These are phyloP conservation scores for Bubo scandiacus DNA, from an alignment of 2,113 vertebrate species.

Conservation along the genomic window DNA sequence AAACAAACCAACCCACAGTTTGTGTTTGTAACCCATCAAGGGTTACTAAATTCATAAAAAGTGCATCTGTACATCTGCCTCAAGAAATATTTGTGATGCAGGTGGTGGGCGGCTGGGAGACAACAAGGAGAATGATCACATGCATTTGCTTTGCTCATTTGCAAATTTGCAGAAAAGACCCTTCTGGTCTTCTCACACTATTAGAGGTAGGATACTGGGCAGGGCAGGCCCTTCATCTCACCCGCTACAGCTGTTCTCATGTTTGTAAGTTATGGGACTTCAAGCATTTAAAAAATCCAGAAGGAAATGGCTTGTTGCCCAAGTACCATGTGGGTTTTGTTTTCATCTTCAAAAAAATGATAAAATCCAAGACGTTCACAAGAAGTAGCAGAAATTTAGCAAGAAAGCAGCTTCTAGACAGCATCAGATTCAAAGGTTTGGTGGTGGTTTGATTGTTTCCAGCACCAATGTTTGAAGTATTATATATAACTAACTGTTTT, in stretches of 20 bases:
- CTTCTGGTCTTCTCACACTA: background rate
- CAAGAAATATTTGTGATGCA: background rate
- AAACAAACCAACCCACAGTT: background rate
- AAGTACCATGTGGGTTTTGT: constrained; percentile 6
- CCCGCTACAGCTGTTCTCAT: background rate
- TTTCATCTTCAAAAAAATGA: constrained; percentile 5
- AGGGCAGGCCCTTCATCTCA: background rate
- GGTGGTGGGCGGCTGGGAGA: background rate
- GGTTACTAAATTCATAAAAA: background rate
- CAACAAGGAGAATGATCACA: background rate
- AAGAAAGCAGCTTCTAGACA: background rate
- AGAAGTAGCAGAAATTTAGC: background rate
- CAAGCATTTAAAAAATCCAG: background rate
- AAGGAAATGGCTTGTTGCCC: background rate
- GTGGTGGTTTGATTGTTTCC: background rate
- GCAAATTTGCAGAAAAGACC: background rate
- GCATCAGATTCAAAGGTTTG: background rate
- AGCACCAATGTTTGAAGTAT: background rate
- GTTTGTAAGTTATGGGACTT: constrained; percentile 16
- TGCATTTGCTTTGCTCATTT: background rate
- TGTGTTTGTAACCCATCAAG: background rate
- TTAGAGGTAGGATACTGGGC: background rate
- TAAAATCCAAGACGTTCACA: background rate
- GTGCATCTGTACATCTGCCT: background rate
- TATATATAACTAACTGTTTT: background rate